Conservation (phyloP, 30 jellyfish, hydroid and myxozoan species). For the Catostylus mosaicus region DNA sequence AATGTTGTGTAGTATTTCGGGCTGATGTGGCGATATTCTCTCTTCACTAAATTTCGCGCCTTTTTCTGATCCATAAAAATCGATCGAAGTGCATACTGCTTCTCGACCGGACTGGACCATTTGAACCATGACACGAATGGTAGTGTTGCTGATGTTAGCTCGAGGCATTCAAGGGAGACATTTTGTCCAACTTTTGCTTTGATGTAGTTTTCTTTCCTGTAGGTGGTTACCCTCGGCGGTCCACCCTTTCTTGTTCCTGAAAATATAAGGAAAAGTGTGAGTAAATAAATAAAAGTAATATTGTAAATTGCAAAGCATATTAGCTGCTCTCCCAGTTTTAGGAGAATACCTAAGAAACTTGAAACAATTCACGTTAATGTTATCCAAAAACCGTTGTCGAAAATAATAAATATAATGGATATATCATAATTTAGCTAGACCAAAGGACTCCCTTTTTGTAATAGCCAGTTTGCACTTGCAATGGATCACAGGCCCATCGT, state of each 20-base stretch:
- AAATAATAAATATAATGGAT: no score
- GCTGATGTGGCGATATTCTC: conserved; percentile 29
- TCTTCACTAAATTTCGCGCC: conserved; percentile 20
- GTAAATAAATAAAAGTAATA: no score
- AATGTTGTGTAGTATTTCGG: conserved; percentile 58
- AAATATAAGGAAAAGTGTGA: background rate
- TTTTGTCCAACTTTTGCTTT: conserved; percentile 80
- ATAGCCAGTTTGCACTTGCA: no score
- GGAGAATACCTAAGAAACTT: no score
- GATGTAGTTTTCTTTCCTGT: conserved; percentile 58
- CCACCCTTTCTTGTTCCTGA: conserved; percentile 87
- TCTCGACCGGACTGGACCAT: conserved; percentile 60
- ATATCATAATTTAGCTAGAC: no score
- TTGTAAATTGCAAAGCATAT: no score
- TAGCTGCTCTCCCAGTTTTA: no score
- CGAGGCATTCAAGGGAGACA: conserved; percentile 88
- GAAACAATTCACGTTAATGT: no score
- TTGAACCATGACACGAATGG: conserved; percentile 91
- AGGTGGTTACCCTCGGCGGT: conserved; percentile 89
- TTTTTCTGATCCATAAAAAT: conserved; percentile 26
- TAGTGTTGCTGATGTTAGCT: conserved; percentile 73
- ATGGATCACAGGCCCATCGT: no score
- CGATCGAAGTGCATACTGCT: conserved; percentile 47
- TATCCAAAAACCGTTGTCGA: no score
- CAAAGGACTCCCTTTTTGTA: no score